Evolutionary conservation across 2,888 invertebrate genomes (phyloP), one percentile per base, ranked within the genome.

Genomic region (Perizoma flavofasciatum): DNA sequence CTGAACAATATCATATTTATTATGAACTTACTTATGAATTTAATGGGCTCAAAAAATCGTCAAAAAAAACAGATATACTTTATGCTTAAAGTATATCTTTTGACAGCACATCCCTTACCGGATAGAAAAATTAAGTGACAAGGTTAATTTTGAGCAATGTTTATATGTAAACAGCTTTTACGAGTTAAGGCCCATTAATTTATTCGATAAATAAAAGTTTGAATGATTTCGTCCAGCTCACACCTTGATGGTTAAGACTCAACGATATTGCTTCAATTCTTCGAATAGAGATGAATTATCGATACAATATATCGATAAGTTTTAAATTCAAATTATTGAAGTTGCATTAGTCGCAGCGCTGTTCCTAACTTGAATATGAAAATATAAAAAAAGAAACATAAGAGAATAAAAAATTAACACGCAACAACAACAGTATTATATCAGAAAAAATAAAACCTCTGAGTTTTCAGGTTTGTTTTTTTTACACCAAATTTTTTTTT

Each of bases 341-440:
- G 10, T 47, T 40, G 55, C 63, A 55, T 61, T 50, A 65, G 53
- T 64, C 11, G 58, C 58, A 62, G 61, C 56, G 37, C 32, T 37
- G n/a, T 33, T 46, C 33, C 33, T 37, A 50, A 35, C 50, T 33
- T 40, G 33, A 33, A 22, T 8, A 22, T n/a, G 34, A 43, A 34
- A 32, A 37, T 44, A 37, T 35, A 33, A 39, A 11, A 49, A 4
- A 54, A 51, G 7, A 52, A 57, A 61, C 9, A 50, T 6, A 55
- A 11, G 41, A 6, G 34, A 6, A 45, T 8, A 55, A 8, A 41
- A 37, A 41, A 46, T 37, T 22, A 37, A 49, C 41, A 55, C 40
- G 56, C 52, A 61, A 53, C 61, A 61, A 49, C 59, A 59, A 59
- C 48, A 53, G 32, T 49, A 35, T 40, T 22, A 45, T 22, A 11